A percentile compares a stretch with the other conserved stretches of the same genome.
Evolutionary conservation across 2,113 vertebrate genomes (phyloP).

Genomic region (Xiphophorus hellerii): DNA sequence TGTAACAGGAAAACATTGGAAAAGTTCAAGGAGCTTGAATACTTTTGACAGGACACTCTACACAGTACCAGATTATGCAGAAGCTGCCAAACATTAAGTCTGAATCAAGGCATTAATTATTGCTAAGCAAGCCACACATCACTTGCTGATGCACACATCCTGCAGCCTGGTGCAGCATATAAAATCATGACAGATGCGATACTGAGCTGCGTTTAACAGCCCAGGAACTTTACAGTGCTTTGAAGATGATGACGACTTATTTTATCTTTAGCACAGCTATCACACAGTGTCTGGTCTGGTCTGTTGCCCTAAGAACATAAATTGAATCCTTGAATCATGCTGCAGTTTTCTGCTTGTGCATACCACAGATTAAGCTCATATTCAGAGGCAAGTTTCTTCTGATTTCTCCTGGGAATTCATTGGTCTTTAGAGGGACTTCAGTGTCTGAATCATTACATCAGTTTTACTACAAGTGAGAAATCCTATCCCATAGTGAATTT

Average conservation of each 20-base stretch:
- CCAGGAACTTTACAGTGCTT: conserved; percentile 6
- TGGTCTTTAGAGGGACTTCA: conserved; percentile 37
- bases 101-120: conserved; percentile 9
- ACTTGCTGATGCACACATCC: conserved; percentile 2
- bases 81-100: background rate
- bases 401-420: conserved; percentile 29
- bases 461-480: conserved; percentile 37
- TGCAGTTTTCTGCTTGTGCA: background rate
- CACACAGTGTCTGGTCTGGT: background rate
- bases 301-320: conserved; percentile 10
- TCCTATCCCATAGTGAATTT: conserved; percentile 32
- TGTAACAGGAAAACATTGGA: too few relatives aligned
- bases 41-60: background rate
- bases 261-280: conserved; percentile 12
- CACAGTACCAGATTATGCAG: background rate
- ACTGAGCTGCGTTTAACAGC: background rate
- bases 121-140: conserved; percentile 13
- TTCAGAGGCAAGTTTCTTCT: conserved; percentile 17
- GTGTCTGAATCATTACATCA: conserved; percentile 39
- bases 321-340: background rate
- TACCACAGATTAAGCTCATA: conserved; percentile 10
- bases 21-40: too few relatives aligned
- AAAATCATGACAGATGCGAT: background rate
- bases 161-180: background rate
- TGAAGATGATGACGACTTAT: conserved; percentile 3